Evolutionary conservation across 2,888 invertebrate species (phyloP), one percentile per base, ranked within the genome.

Genomic region (Anoplius nigerrimus): DNA sequence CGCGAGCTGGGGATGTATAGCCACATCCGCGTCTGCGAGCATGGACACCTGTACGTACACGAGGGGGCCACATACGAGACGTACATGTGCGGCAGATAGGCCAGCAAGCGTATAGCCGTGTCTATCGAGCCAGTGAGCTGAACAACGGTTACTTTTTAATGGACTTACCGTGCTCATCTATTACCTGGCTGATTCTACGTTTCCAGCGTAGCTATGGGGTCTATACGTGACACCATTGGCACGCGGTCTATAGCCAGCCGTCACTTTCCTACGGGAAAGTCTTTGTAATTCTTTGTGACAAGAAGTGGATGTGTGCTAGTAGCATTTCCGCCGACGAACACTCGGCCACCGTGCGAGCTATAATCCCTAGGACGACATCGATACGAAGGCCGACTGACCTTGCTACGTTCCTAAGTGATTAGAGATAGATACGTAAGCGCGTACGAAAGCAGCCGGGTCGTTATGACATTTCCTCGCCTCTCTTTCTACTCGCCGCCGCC

Each of bases 91-190:
- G 42, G n/a, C 55, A 71, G 34, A 65, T 64, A 71, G 71, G 74
- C 67, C 75, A 74, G 46, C 67, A 74, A 74, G 46, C 22, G 46
- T 21, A 56, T 42, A 59, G 57, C 20, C 63, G 64, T 67, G 60
- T 58, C 52, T 59, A 60, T 68, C 72, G 75, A 72, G 67, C 66
- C 75, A 73, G 78, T 78, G 72, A 80, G 75, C 62, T 66, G 72
- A 69, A 78, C 74, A 76, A 74, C 71, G 66, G 76, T 80, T 78
- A 80, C 75, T 80, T 80, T 80, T 80, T 80, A 79, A 80, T 78
- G 80, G 75, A 75, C 73, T 77, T 71, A 62, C 64, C 65, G 66
- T 65, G 69, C 72, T 72, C 69, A 70, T 76, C 74, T 72, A 76
- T 76, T 78, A 76, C 72, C 76, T 69, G 63, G 22, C 46, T 60